These are phyloP conservation scores for Neoitamus cyanurus DNA, from an alignment of 2,888 invertebrate species.

Conservation along the genomic window DNA sequence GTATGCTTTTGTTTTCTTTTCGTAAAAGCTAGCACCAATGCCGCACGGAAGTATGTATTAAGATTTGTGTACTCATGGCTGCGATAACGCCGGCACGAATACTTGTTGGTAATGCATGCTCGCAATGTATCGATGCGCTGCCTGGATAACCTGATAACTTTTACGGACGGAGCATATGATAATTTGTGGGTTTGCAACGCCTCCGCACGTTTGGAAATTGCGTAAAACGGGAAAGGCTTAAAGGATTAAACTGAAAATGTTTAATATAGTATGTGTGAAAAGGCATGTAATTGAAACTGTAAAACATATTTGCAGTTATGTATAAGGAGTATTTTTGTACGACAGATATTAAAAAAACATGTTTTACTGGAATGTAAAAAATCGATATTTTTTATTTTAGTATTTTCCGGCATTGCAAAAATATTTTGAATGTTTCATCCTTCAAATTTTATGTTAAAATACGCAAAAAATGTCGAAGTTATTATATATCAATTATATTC, in stretches of 20 bases:
- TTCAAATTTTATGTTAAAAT: too few relatives aligned
- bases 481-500: too few relatives aligned
- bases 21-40: not conserved
- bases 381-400: too few relatives aligned
- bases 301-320: too few relatives aligned
- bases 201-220: not conserved
- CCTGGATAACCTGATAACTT: not conserved
- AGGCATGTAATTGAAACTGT: too few relatives aligned
- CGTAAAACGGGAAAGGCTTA: not conserved
- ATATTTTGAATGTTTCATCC: too few relatives aligned
- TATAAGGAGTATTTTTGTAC: too few relatives aligned
- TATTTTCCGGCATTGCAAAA: too few relatives aligned
- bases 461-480: too few relatives aligned
- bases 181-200: not conserved
- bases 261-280: not conserved
- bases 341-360: too few relatives aligned
- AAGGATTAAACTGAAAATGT: not conserved
- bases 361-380: too few relatives aligned
- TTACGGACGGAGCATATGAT: not conserved
- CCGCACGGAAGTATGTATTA: not conserved
- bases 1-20: conserved; percentile 8
- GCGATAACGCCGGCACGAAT: not conserved
- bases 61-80: not conserved
- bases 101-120: not conserved
- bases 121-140: not conserved